phyloP scores from a whole-genome alignment of 2,888 invertebrate species.

The Ramazzottius varieornatus region DNA sequence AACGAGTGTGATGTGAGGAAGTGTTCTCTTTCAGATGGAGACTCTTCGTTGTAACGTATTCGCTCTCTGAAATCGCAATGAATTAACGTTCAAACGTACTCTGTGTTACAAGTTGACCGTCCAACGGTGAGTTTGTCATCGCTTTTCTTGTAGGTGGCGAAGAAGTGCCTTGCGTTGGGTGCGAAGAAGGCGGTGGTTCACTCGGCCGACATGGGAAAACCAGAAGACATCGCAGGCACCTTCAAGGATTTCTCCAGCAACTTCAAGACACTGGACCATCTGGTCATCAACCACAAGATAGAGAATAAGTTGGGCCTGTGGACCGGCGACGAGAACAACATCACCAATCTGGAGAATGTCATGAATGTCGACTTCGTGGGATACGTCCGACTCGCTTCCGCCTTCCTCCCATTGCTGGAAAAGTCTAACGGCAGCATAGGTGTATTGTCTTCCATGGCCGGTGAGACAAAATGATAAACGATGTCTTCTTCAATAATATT shows the following conservation, averaged over 20 bases:
- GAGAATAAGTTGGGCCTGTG: slow-evolving; percentile 14
- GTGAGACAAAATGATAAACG: too few species aligned
- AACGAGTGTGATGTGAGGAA: too few species aligned
- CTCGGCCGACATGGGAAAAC: not conserved
- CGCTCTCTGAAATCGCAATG: too few species aligned
- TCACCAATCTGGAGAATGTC: slow-evolving; percentile 12
- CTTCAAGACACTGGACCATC: not conserved
- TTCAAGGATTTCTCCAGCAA: too few species aligned
- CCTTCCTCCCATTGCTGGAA: slow-evolving; percentile 15
- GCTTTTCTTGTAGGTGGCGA: not conserved
- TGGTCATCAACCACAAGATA: slow-evolving; percentile 2
- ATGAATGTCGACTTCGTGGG: slow-evolving; percentile 19
- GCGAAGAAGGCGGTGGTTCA: not conserved
- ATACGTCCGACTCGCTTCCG: slow-evolving; percentile 18
- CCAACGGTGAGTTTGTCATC: not conserved
- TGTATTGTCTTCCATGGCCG: slow-evolving; percentile 18
- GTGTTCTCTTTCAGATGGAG: too few species aligned
- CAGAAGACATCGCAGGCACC: not conserved
- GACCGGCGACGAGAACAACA: slow-evolving; percentile 14
- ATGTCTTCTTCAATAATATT: too few species aligned
- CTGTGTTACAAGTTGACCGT: too few species aligned
- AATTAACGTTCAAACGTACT: too few species aligned
- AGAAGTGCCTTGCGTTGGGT: not conserved
- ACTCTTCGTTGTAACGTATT: too few species aligned
- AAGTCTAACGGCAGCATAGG: slow-evolving; percentile 15